Percentiles rank a stretch among this genome's conserved stretches.
phyloP scores from a whole-genome alignment of 2,888 invertebrate genomes.

The Drosophila phalerata region DNA sequence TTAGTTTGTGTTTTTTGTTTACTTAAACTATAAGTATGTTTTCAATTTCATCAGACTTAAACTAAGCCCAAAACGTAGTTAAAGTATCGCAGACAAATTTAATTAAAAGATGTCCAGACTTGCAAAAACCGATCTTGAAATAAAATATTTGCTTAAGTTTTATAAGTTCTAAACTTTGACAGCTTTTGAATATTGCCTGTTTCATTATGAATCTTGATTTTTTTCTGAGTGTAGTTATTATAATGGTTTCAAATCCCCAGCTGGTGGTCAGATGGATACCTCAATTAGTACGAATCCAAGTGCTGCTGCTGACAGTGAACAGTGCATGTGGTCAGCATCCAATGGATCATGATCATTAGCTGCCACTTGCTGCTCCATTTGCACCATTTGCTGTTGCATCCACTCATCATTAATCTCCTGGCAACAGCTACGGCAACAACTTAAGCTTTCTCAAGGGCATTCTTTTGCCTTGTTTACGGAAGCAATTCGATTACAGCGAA shows the following conservation, averaged over 20 bases:
- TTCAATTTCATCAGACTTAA: no score
- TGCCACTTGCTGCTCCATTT: conserved; percentile 30
- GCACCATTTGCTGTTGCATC: conserved; percentile 7
- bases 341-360: conserved; percentile 6
- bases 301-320: conserved; percentile 8
- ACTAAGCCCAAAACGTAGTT: no score
- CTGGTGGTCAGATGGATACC: conserved; percentile 27
- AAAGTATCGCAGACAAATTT: no score
- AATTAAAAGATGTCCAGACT: no score
- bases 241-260: conserved; percentile 6
- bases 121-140: no score
- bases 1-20: no score
- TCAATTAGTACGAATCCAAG: conserved; percentile 21
- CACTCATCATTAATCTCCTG: conserved; percentile 30
- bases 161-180: no score
- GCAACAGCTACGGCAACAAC: not conserved
- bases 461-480: conserved; percentile 63
- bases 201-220: no score
- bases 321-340: conserved; percentile 23
- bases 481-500: conserved; percentile 32
- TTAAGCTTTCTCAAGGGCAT: conserved; percentile 51
- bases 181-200: no score
- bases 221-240: not conserved
- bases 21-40: no score
- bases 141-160: no score